Evolutionary conservation across 2,888 invertebrate genomes (phyloP), one percentile per base, ranked within the genome.

Genomic region (Ceratothoa steindachneri): DNA sequence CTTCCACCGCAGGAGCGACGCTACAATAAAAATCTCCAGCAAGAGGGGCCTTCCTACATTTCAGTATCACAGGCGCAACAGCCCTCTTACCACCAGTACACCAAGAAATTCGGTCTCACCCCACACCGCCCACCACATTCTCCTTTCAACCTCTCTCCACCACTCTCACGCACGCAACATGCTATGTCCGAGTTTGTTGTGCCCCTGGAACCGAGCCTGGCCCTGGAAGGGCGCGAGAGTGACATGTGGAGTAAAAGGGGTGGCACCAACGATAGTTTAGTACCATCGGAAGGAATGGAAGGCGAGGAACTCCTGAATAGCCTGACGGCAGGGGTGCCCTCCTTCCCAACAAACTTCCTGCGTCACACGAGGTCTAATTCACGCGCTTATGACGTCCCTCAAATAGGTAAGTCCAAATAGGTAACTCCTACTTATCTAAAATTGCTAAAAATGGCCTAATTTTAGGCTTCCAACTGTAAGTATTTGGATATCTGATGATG

Each of bases 321-420:
- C 15, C 60, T 72, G 24, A 73, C 74, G 71, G 70, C 73, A 65
- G 73, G 73, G 60, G 72, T 71, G 28, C 53, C 65, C 24, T 71
- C 74, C 28, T 65, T 74, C 64, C 66, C 74, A 65, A 68, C 74
- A 29, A 74, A 68, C 71, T 77, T 74, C 72, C 74, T 77, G 29
- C 64, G 77, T 66, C 74, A 71, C 60, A 55, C 77, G n/a, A 71
- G 77, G 41, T 73, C 69, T n/a, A 69, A 71, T 24, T 67, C 74
- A 27, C 31, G 80, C 65, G 80, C 76, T 51, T 81, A 80, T 66
- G 81, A 81, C 67, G 81, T 81, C 5, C 81, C 81, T 31, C 77
- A 80, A 68, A 80, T 81, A 24, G 80, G 80, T 80, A 55, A 80
- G 81, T 78, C 30, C 24, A 28, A 27, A 19, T 60, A n/a, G 41